Conservation (phyloP, 1,140 invertebrate species). For the Sogatella furcifera region DNA sequence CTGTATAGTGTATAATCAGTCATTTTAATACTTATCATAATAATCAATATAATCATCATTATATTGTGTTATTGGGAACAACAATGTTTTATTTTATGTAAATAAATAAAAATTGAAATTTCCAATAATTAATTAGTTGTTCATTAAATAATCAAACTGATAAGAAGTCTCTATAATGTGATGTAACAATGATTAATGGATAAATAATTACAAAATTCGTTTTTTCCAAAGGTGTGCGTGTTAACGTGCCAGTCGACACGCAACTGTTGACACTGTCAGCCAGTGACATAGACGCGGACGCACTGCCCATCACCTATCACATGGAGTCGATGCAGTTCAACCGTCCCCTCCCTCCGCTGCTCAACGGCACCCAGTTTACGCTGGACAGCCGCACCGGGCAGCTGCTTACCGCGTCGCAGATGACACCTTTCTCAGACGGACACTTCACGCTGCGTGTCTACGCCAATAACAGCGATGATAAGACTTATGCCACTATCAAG, state of each 20-base stretch:
- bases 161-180: no score
- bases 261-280: conserved; percentile 53
- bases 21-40: no score
- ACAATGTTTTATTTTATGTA: no score
- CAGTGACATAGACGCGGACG: conserved; percentile 51
- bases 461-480: conserved; percentile 49
- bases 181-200: no score
- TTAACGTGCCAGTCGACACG: conserved; percentile 64
- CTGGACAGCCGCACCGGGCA: conserved; percentile 55
- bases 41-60: no score
- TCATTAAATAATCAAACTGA: no score
- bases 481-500: conserved; percentile 42
- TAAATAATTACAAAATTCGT: no score
- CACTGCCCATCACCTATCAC: conserved; percentile 48
- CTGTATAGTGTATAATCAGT: no score
- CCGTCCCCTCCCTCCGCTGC: conserved; percentile 30
- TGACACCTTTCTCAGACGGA: conserved; percentile 59
- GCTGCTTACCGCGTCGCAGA: conserved; percentile 51
- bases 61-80: no score
- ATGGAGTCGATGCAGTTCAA: conserved; percentile 53
- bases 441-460: conserved; percentile 48
- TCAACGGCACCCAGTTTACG: conserved; percentile 32
- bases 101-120: no score
- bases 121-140: no score
- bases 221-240: conserved; percentile 46